Percentiles rank a stretch among this genome's conserved stretches.
Evolutionary conservation across 2,797 vertebrate genomes (phyloP).

Genomic region (Cygnus olor): DNA sequence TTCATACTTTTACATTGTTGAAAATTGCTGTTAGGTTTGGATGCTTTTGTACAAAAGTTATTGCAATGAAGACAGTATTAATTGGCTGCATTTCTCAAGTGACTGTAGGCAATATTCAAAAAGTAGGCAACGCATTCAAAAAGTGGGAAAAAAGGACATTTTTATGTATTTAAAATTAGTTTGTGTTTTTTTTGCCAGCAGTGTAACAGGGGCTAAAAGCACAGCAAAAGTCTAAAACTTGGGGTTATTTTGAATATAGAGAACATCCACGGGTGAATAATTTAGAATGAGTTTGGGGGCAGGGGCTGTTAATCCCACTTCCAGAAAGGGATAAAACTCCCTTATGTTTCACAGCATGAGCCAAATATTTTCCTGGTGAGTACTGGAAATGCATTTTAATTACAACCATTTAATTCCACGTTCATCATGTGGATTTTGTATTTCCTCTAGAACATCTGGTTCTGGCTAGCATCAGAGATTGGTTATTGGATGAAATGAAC

Average conservation of each 20-base stretch:
- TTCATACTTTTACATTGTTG: neutral
- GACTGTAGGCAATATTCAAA: neutral
- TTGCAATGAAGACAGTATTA: slow-evolving; percentile 3
- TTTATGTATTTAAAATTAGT: neutral
- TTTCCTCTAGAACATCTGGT: neutral
- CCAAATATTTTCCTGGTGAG: neutral
- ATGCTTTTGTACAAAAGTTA: neutral
- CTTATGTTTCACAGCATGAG: neutral
- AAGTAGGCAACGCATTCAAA: neutral
- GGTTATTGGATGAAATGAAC: neutral
- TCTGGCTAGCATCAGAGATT: neutral
- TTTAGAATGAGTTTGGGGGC: neutral
- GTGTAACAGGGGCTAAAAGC: neutral
- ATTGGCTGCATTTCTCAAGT: neutral
- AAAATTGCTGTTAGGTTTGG: neutral
- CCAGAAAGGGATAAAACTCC: neutral
- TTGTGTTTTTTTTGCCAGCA: neutral
- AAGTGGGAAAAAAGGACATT: neutral
- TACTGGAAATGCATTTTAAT: neutral
- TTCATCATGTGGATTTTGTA: neutral
- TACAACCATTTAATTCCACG: neutral
- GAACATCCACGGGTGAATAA: neutral
- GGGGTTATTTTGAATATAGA: neutral
- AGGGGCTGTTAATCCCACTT: neutral
- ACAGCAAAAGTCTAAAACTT: neutral